Evolutionary conservation across 2,888 invertebrate species (phyloP).

Genomic region (Hirtodrosophila trivittata): DNA sequence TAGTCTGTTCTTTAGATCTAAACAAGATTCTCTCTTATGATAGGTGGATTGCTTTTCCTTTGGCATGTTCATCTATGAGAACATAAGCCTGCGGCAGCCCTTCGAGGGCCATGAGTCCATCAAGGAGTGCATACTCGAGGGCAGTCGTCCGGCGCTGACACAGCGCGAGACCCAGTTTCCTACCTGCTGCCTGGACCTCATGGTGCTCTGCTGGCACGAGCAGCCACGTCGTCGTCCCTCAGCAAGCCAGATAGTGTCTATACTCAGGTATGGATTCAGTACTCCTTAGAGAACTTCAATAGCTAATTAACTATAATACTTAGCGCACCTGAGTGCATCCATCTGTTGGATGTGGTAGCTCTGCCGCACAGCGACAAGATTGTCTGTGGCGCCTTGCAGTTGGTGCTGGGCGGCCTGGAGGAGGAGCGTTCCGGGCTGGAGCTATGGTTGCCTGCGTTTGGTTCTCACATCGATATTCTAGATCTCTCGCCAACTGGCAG

Average conservation of each 20-base stretch:
- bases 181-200: constrained; percentile 94
- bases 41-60: constrained; percentile 99
- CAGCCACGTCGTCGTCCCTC: constrained; percentile 93
- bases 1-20: too few species aligned
- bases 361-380: constrained; percentile 88
- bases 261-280: constrained; percentile 84
- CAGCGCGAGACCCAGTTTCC: constrained; percentile 93
- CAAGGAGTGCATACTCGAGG: constrained; percentile 97
- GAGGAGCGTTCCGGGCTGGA: constrained; percentile 88
- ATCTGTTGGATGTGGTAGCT: constrained; percentile 91
- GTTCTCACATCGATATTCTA: constrained; percentile 87
- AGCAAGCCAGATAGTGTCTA: constrained; percentile 96
- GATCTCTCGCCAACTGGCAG: constrained; percentile 85
- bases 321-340: constrained; percentile 96
- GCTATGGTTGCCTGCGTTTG: constrained; percentile 90
- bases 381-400: constrained; percentile 85
- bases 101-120: constrained; percentile 98
- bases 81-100: constrained; percentile 95
- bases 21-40: too few species aligned
- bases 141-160: constrained; percentile 94
- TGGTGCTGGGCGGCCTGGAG: constrained; percentile 81
- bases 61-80: constrained; percentile 99
- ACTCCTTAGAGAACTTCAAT: too few species aligned
- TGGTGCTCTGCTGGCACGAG: constrained; percentile 98
- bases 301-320: neutral